Percentiles rank a stretch among this genome's conserved stretches.
Conservation (phyloP, 1,140 invertebrate genomes). For the Paraescarpia echinospica region DNA sequence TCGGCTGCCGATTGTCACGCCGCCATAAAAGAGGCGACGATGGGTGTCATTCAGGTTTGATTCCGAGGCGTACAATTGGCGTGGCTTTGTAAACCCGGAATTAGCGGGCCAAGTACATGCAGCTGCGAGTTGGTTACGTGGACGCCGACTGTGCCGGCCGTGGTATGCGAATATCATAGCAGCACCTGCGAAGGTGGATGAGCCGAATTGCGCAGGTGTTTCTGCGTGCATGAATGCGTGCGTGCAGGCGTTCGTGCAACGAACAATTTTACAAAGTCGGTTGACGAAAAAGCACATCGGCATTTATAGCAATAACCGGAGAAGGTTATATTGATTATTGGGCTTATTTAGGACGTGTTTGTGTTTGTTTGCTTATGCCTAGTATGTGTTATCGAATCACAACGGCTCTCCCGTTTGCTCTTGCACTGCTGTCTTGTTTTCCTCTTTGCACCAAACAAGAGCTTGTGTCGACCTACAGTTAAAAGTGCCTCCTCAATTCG, state of each 20-base stretch:
- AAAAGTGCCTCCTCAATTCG: too few species aligned
- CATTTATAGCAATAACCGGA: too few species aligned
- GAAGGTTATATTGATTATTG: too few species aligned
- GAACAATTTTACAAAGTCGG: neutral
- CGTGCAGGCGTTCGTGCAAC: neutral
- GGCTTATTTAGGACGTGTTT: too few species aligned
- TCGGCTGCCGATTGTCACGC: neutral
- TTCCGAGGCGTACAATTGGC: neutral
- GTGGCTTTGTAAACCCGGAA: neutral
- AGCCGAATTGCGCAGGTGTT: neutral
- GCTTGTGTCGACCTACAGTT: too few species aligned
- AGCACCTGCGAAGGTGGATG: neutral
- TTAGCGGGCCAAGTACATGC: neutral
- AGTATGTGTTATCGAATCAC: too few species aligned
- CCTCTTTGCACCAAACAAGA: too few species aligned
- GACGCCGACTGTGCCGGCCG: neutral
- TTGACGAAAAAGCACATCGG: neutral
- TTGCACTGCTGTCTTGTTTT: too few species aligned
- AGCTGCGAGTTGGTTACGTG: neutral
- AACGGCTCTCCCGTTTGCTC: too few species aligned
- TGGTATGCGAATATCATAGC: neutral
- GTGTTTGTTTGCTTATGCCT: too few species aligned
- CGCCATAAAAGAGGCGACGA: neutral
- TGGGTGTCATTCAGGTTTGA: neutral
- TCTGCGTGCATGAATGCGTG: neutral